Conservation (phyloP, 2,888 invertebrate species). For the Luperina nickerlii region DNA sequence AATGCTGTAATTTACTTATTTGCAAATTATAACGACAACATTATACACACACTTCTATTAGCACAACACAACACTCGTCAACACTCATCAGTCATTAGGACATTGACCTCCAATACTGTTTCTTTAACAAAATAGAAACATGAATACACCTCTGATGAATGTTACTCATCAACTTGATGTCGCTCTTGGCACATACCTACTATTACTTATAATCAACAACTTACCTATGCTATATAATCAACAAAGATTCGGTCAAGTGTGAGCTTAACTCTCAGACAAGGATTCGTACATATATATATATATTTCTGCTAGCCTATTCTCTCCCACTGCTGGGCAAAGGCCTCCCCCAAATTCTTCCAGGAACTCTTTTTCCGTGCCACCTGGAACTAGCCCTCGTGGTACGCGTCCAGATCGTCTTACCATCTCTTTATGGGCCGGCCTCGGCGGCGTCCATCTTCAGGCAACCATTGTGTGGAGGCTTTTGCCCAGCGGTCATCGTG, state of each 20-base stretch:
- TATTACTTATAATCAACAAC: constrained; percentile 18
- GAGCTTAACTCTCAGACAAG: background rate
- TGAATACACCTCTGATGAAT: constrained; percentile 63
- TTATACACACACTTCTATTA: background rate
- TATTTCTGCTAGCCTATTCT: too few species aligned
- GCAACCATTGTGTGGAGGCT: too few species aligned
- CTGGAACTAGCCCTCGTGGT: too few species aligned
- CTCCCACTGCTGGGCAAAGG: too few species aligned
- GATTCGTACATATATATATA: too few species aligned
- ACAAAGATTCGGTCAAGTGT: constrained; percentile 27
- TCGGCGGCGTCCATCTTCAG: too few species aligned
- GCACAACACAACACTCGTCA: constrained; percentile 15
- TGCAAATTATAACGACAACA: background rate
- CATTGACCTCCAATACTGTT: constrained; percentile 52
- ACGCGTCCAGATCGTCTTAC: too few species aligned
- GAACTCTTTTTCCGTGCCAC: too few species aligned
- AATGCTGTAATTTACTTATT: background rate
- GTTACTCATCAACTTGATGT: constrained; percentile 53
- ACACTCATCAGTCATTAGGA: constrained; percentile 33
- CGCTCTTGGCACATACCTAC: constrained; percentile 35
- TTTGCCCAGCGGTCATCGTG: too few species aligned
- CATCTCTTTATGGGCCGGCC: too few species aligned
- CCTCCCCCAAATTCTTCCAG: too few species aligned
- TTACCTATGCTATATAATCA: constrained; percentile 37
- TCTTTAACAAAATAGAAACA: constrained; percentile 39